Conservation (phyloP, 2,888 invertebrate genomes). For the Rapana venosa region DNA sequence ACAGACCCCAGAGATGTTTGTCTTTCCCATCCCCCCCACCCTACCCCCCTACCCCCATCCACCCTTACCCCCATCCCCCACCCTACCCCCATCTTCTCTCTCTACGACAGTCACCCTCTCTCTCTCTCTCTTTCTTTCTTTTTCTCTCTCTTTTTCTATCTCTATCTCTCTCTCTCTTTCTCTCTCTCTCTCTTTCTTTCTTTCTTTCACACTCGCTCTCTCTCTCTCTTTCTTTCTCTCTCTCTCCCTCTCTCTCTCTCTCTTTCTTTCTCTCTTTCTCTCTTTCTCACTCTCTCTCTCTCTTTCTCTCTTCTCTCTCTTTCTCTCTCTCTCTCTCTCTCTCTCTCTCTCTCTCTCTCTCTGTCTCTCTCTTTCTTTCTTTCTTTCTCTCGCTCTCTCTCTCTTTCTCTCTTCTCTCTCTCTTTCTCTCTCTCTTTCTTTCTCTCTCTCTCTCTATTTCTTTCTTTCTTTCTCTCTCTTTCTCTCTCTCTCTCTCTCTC, state of each 20-base stretch:
- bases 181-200: background rate
- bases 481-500: no score
- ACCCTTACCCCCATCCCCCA: background rate
- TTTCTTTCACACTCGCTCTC: slow-evolving; percentile 36
- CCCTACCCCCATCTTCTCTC: background rate
- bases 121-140: slow-evolving; percentile 40
- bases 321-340: no score
- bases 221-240: slow-evolving; percentile 37
- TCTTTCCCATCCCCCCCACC: background rate
- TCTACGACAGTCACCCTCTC: slow-evolving; percentile 14
- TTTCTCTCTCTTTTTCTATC: slow-evolving; percentile 41
- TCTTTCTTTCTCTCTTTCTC: background rate
- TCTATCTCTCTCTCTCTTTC: slow-evolving; percentile 38
- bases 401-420: no score
- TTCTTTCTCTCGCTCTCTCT: no score
- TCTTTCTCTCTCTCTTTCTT: no score
- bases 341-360: no score
- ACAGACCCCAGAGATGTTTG: background rate
- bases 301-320: no score
- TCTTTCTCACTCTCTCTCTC: background rate
- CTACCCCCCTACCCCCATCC: background rate
- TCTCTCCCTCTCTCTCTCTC: slow-evolving; percentile 18
- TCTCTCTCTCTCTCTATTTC: no score
- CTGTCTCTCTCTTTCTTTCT: no score
- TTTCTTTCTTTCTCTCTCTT: no score